Evolutionary conservation across 2,797 vertebrate species (phyloP), one percentile per base, ranked within the genome.

Genomic region (Adrianichthys oophorus): DNA sequence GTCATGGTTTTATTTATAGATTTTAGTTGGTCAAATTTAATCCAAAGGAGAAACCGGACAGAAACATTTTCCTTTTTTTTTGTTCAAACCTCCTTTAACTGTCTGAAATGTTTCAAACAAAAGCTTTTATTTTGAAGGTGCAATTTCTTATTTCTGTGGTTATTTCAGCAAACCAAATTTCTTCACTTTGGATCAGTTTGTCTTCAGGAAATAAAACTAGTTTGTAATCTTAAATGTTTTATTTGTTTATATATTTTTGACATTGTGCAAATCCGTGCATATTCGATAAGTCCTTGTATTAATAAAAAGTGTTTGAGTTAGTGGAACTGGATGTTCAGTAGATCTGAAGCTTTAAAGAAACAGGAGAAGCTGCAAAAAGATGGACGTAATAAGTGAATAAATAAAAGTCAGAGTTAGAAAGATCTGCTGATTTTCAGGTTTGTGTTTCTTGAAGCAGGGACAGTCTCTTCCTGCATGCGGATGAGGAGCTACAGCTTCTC

Each of bases 401-500:
- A 44, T 44, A 44, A 44, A 16, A 45, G 17, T n/a, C 15, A 7
- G 4, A 4, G 44, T 46, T 1, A 4, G 17, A 46, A 19, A 1
- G 10, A 18, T 43, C 4, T 6, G 16, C 15, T 44, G 41, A 7
- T 44, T n/a, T 17, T n/a, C 6, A 19, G n/a, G 18, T 13, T 8
- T 26, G 26, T 26, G 7, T 7, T 26, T 26, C 5, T 26, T 37
- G 32, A 37, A 37, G 29, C 2, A 10, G 29, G 10, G 8, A 32
- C 29, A 12, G 32, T 37, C 32, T 37, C 10, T 13, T 32, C 29
- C 29, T 32, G 29, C 29, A 32, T 5, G 26, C 24, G 1, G 53
- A 21, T 5, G 0, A n/a, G 5, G 59, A 72, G 92, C 74, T 98
- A 94, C 1, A 99, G 80, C 23, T 92, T 96, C 87, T 98, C 96